Percentiles rank a stretch among this genome's conserved stretches.
Evolutionary conservation across 2,888 invertebrate genomes (phyloP).

Genomic region (Acanthosepion pharaonis): DNA sequence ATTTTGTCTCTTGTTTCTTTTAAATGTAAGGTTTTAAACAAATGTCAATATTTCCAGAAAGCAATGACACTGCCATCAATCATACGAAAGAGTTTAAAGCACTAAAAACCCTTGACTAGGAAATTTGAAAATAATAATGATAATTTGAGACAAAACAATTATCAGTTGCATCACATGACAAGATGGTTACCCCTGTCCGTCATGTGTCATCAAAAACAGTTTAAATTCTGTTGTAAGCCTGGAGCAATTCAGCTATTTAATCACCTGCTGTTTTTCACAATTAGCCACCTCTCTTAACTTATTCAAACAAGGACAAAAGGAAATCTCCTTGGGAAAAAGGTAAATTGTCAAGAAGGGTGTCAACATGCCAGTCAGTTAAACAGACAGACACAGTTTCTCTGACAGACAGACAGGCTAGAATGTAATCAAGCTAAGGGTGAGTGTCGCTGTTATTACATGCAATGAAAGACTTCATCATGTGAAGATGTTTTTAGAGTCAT

Average conservation of each 20-base stretch:
- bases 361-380: not conserved
- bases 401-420: not conserved
- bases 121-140: not conserved
- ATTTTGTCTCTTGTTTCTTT: too few relatives aligned
- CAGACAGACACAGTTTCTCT: not conserved
- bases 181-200: not conserved
- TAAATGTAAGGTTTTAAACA: not conserved
- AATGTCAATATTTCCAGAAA: not conserved
- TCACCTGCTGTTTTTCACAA: conserved; percentile 15
- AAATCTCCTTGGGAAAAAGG: not conserved
- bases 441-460: not conserved
- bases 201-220: not conserved
- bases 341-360: not conserved
- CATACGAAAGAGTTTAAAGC: not conserved
- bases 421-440: not conserved
- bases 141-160: not conserved
- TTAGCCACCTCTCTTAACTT: not conserved
- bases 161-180: not conserved
- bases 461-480: not conserved
- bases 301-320: not conserved
- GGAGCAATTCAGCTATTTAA: not conserved
- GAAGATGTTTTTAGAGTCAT: not conserved
- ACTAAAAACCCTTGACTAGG: not conserved
- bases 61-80: not conserved
- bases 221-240: not conserved